A percentile compares a stretch with the other conserved stretches of the same genome.
Evolutionary conservation across 1,140 invertebrate species (phyloP).

Genomic region (Bombus terrestris): DNA sequence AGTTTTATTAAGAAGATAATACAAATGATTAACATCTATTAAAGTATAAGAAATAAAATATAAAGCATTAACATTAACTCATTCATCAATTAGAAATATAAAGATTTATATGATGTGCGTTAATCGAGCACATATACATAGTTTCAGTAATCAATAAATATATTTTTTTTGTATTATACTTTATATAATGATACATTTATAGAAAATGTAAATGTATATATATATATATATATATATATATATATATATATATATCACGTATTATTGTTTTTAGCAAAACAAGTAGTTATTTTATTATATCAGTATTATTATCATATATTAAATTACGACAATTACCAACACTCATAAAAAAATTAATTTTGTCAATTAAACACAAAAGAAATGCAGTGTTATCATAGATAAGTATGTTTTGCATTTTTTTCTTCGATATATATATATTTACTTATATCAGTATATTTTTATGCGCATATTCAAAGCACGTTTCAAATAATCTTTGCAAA

Average conservation of each 20-base stretch:
- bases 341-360: background rate
- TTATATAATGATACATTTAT: background rate
- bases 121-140: background rate
- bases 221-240: no score
- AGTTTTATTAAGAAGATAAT: slow-evolving; percentile 21
- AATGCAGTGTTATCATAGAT: background rate
- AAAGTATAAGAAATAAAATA: slow-evolving; percentile 2
- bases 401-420: background rate
- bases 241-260: background rate
- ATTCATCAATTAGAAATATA: background rate
- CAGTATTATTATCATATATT: background rate
- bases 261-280: background rate
- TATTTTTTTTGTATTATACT: background rate
- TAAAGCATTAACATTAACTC: slow-evolving; percentile 8
- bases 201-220: background rate
- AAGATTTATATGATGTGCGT: background rate
- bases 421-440: background rate
- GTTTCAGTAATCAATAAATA: background rate
- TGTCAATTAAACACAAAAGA: background rate
- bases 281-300: background rate
- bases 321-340: slow-evolving; percentile 4
- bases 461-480: background rate
- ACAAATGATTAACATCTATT: slow-evolving; percentile 15
- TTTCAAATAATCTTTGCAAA: background rate
- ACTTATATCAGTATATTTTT: background rate